These are phyloP conservation scores for Neuroterus valhalla DNA, from an alignment of 1,140 invertebrate species.

Conservation along the genomic window DNA sequence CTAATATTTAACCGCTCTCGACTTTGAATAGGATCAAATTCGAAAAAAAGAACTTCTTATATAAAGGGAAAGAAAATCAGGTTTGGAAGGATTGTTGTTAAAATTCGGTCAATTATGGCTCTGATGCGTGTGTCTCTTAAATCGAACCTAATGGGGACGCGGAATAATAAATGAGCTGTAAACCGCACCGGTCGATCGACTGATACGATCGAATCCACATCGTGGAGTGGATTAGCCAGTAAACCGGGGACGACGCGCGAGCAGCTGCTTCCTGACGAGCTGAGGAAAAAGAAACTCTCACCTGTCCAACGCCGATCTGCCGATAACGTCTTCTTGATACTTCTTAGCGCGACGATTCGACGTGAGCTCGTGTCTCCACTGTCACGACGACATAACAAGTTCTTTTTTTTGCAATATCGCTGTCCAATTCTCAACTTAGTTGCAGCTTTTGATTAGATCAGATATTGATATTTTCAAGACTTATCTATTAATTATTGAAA, in stretches of 20 bases:
- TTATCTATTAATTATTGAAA: no score
- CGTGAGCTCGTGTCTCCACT: slow-evolving; percentile 3
- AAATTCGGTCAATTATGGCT: no score
- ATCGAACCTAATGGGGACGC: background rate
- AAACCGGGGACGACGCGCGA: slow-evolving; percentile 11
- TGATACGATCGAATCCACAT: slow-evolving; percentile 22
- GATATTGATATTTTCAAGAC: no score
- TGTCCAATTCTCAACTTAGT: background rate
- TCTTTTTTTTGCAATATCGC: background rate
- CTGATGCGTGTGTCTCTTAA: background rate
- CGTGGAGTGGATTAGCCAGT: slow-evolving; percentile 17
- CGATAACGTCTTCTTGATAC: slow-evolving; percentile 20
- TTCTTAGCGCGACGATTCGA: slow-evolving; percentile 22
- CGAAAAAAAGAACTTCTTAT: no score
- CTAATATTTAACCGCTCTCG: no score
- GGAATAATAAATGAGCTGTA: slow-evolving; percentile 22
- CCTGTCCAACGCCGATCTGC: slow-evolving; percentile 17
- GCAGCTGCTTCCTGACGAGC: slow-evolving; percentile 27
- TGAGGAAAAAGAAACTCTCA: slow-evolving; percentile 23
- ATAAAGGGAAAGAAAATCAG: no score
- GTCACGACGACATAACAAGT: slow-evolving; percentile 7
- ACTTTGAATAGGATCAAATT: no score
- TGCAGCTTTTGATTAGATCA: slow-evolving; percentile 11
- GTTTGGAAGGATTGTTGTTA: no score
- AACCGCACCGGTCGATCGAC: background rate